phyloP scores from a whole-genome alignment of 2,888 invertebrate genomes.

The Drosophila cracens region DNA sequence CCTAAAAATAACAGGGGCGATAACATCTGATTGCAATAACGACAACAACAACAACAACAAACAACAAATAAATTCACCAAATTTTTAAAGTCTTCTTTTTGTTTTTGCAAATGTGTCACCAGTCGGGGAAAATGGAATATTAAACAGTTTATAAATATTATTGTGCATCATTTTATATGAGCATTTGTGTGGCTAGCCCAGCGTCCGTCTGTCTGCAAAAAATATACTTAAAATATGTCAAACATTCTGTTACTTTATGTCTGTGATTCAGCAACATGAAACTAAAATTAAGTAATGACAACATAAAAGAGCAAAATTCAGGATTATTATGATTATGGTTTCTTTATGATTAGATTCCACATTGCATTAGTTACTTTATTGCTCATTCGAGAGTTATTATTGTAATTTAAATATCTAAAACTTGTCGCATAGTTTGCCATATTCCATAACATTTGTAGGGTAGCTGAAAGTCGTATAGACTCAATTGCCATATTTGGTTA shows the following conservation, averaged over 20 bases:
- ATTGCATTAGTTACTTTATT: background rate
- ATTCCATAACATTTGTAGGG: background rate
- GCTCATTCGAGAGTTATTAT: background rate
- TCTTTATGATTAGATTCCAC: background rate
- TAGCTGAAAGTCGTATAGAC: background rate
- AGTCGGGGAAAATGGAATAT: background rate
- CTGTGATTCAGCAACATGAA: background rate
- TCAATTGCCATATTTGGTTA: slow-evolving; percentile 2
- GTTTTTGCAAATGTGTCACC: slow-evolving; percentile 40
- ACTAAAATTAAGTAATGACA: background rate
- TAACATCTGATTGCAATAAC: slow-evolving; percentile 39
- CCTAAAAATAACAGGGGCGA: slow-evolving; percentile 39
- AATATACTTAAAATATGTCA: background rate
- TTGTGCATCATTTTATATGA: background rate
- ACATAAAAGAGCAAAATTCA: background rate
- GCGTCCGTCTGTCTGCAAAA: background rate
- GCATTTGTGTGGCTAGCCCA: background rate
- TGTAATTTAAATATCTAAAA: background rate
- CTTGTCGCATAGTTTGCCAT: background rate
- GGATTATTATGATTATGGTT: background rate
- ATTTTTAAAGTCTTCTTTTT: background rate
- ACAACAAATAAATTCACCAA: background rate
- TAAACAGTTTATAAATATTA: background rate
- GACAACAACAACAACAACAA: background rate
- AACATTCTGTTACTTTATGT: background rate